Evolutionary conservation across 1,140 invertebrate species (phyloP).

Genomic region (Homalodisca vitripennis): DNA sequence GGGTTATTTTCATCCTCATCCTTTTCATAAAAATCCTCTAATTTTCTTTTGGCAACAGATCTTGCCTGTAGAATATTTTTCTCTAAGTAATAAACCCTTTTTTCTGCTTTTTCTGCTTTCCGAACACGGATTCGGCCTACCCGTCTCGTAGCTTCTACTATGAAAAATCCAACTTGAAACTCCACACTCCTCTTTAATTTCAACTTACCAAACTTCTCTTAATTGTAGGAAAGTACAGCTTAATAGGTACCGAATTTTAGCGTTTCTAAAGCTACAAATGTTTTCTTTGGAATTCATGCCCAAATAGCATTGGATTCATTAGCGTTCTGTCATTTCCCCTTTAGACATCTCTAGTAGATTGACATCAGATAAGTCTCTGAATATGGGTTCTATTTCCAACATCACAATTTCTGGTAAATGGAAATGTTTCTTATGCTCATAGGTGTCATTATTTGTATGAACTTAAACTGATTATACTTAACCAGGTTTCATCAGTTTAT

Average conservation of each 20-base stretch:
- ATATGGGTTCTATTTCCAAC: not conserved
- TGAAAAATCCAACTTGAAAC: not conserved
- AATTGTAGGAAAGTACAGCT: not conserved
- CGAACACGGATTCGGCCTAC: not conserved
- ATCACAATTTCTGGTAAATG: constrained; percentile 12
- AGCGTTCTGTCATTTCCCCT: not conserved
- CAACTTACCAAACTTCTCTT: not conserved
- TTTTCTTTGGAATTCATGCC: constrained; percentile 1
- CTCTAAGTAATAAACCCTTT: too few relatives aligned
- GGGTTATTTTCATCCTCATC: not conserved
- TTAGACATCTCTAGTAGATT: not conserved
- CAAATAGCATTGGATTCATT: constrained; percentile 19
- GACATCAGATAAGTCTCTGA: not conserved
- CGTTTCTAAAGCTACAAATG: not conserved
- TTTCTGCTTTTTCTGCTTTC: not conserved
- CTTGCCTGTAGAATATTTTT: constrained; percentile 1
- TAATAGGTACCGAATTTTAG: not conserved
- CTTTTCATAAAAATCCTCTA: not conserved
- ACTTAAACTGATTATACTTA: not conserved
- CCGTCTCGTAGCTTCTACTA: not conserved
- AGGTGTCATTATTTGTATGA: not conserved
- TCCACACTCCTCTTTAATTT: not conserved
- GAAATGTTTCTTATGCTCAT: constrained; percentile 6
- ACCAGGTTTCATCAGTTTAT: not conserved
- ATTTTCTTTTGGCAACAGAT: too few relatives aligned